Conservation (phyloP, 2,888 invertebrate species). For the Hirudinaria manillensis region DNA sequence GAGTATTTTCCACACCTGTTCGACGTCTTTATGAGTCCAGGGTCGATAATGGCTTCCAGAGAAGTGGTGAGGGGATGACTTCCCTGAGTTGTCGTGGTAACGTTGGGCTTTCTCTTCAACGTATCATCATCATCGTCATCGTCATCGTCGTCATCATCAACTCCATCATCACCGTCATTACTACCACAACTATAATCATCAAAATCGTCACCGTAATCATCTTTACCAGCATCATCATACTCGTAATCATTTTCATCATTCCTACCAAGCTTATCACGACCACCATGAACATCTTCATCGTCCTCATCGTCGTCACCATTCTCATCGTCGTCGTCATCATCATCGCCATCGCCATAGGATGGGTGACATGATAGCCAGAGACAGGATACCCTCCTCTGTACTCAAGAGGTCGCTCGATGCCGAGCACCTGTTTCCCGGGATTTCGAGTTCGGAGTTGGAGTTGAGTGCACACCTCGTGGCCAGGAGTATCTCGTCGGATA, state of each 20-base stretch:
- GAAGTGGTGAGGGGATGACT: too few species aligned
- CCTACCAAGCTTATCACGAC: too few species aligned
- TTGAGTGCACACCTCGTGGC: slow-evolving; percentile 90
- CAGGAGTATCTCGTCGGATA: slow-evolving; percentile 75
- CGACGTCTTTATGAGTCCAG: too few species aligned
- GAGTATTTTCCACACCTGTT: too few species aligned
- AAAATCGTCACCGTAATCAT: neutral
- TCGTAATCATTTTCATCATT: neutral
- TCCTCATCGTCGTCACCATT: neutral
- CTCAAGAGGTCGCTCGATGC: neutral
- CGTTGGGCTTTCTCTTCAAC: too few species aligned
- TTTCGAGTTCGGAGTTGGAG: slow-evolving; percentile 60
- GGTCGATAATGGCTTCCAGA: too few species aligned
- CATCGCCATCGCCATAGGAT: neutral
- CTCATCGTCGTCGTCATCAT: neutral
- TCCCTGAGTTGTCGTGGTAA: too few species aligned
- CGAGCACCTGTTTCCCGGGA: neutral
- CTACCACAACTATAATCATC: too few species aligned
- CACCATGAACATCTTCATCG: too few species aligned
- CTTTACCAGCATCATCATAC: too few species aligned
- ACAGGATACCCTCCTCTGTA: slow-evolving; percentile 2
- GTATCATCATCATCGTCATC: neutral
- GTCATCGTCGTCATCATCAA: neutral
- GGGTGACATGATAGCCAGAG: slow-evolving; percentile 12
- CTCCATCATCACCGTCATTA: too few species aligned